phyloP scores from a whole-genome alignment of 2,113 vertebrate genomes.

The Pseudois nayaur region DNA sequence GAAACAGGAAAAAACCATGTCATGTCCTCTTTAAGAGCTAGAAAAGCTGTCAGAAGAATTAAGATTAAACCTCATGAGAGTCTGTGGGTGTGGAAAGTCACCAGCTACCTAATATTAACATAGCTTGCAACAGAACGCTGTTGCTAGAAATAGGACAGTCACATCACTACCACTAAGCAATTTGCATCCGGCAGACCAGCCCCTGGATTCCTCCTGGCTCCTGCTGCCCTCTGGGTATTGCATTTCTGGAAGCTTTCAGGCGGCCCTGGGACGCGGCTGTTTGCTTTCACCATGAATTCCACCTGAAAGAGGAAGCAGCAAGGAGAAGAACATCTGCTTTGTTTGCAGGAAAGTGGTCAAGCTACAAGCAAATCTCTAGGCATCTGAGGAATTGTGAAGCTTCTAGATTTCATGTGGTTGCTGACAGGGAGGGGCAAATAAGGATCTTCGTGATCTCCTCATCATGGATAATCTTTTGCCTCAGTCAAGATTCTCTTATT shows the following conservation, averaged over 20 bases:
- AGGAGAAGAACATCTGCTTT: not conserved
- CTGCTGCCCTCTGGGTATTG: constrained; percentile 38
- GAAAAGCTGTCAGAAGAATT: constrained; percentile 65
- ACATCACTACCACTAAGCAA: constrained; percentile 44
- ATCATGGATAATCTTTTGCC: constrained; percentile 76
- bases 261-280: constrained; percentile 1
- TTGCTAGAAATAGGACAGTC: constrained; percentile 68
- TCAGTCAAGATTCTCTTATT: constrained; percentile 60
- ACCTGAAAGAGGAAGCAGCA: constrained; percentile 43
- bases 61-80: constrained; percentile 59
- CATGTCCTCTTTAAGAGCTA: constrained; percentile 68
- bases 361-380: constrained; percentile 11
- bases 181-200: constrained; percentile 69
- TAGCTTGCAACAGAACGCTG: constrained; percentile 62
- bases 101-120: constrained; percentile 63
- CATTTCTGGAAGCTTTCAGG: constrained; percentile 66
- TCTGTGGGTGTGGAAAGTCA: constrained; percentile 57
- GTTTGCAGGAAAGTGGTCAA: constrained; percentile 33
- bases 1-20: constrained; percentile 55
- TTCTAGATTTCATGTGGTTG: constrained; percentile 32
- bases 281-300: constrained; percentile 58
- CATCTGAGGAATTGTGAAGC: constrained; percentile 4
- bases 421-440: constrained; percentile 27
- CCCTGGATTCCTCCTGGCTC: constrained; percentile 48
- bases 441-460: constrained; percentile 44